A percentile compares a stretch with the other conserved stretches of the same genome.
These are phyloP conservation scores for Neoarius graeffei DNA, from an alignment of 2,113 vertebrate species.

Conservation along the genomic window DNA sequence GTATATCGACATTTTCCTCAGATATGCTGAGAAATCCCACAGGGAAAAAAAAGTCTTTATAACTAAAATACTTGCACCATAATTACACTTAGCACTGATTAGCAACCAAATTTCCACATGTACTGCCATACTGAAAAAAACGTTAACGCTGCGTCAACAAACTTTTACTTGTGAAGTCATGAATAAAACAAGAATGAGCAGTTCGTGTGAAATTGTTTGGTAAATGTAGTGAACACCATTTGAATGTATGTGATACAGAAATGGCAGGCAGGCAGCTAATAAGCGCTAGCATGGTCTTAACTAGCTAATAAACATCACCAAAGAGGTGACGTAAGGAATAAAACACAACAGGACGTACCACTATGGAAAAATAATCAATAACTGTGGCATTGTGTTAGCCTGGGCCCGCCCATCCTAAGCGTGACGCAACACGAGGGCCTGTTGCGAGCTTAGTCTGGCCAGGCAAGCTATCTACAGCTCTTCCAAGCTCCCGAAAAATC, in stretches of 20 bases:
- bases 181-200: background rate
- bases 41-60: background rate
- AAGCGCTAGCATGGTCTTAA: background rate
- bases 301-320: background rate
- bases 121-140: background rate
- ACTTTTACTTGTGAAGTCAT: background rate
- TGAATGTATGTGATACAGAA: background rate
- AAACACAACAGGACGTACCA: background rate
- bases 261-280: background rate
- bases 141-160: background rate
- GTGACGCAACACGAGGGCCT: too few species aligned
- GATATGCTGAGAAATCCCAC: background rate
- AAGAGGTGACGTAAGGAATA: background rate
- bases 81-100: background rate
- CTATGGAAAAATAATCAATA: too few species aligned
- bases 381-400: too few species aligned
- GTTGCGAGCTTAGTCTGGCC: too few species aligned
- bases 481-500: too few species aligned
- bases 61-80: background rate
- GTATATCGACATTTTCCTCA: background rate
- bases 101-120: background rate
- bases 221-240: background rate
- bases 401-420: too few species aligned
- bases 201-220: background rate
- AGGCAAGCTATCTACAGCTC: too few species aligned